phyloP scores from a whole-genome alignment of 2,888 invertebrate species.

The Cremastinae sp. region DNA sequence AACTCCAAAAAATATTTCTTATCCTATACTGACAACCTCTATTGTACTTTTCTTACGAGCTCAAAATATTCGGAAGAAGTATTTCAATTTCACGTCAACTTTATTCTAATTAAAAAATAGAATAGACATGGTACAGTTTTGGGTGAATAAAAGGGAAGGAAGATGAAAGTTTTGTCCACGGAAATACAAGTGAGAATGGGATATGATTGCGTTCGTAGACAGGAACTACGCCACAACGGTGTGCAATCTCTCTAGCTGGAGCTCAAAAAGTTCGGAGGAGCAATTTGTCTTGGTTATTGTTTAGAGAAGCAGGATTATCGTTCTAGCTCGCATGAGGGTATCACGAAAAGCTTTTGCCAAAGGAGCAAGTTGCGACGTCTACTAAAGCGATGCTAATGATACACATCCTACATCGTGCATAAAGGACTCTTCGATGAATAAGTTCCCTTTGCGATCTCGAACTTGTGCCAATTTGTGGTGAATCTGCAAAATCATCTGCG shows the following conservation, averaged over 20 bases:
- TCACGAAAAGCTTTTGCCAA: conserved; percentile 6
- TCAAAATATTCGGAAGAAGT: no score
- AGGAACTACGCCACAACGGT: conserved; percentile 9
- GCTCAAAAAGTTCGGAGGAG: conserved; percentile 62
- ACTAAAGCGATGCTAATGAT: conserved; percentile 57
- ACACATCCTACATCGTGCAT: conserved; percentile 15
- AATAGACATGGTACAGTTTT: no score
- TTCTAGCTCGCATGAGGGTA: not conserved
- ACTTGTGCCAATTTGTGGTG: not conserved
- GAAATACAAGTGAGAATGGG: no score
- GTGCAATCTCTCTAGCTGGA: conserved; percentile 55
- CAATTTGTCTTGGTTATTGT: conserved; percentile 64
- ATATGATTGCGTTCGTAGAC: not conserved
- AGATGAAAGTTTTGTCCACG: no score
- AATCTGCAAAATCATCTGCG: no score
- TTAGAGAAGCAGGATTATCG: conserved; percentile 41
- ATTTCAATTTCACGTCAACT: no score
- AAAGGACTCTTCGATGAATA: conserved; percentile 36
- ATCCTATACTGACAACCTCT: no score
- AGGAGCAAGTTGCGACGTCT: conserved; percentile 24
- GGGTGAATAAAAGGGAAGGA: no score
- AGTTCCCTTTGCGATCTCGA: conserved; percentile 2
- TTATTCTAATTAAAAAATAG: no score
- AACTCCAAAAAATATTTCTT: no score
- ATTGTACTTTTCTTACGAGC: no score